Conservation (phyloP, 2,113 vertebrate species). For the Atrichornis clamosus region DNA sequence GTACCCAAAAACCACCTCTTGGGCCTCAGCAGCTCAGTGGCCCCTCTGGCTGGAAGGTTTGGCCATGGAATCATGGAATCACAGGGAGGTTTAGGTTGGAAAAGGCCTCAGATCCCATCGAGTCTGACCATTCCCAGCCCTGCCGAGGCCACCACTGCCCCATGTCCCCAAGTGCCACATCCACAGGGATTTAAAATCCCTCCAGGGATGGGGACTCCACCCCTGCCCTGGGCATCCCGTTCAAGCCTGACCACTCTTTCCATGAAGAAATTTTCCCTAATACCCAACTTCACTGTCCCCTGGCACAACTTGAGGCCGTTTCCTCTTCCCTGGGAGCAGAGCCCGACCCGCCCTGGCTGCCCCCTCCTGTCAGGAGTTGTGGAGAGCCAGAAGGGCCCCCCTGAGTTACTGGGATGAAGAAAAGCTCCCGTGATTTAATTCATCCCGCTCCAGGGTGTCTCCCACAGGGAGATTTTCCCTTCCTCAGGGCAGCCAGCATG, state of each 20-base stretch:
- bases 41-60: not conserved
- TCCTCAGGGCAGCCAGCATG: fast-evolving
- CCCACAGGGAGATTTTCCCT: not conserved
- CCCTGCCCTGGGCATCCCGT: not conserved
- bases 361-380: not conserved
- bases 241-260: fast-evolving
- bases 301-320: not conserved
- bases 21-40: not conserved
- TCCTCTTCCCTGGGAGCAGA: not conserved
- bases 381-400: not conserved
- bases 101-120: fast-evolving
- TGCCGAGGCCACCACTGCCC: not conserved
- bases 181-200: not conserved
- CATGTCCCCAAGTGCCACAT: not conserved
- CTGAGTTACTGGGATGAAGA: fast-evolving
- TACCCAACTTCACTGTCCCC: fast-evolving
- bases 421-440: not conserved
- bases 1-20: not conserved
- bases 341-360: not conserved
- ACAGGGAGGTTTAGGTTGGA: fast-evolving
- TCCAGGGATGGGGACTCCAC: fast-evolving
- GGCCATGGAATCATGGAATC: not conserved
- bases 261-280: fast-evolving
- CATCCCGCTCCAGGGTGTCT: not conserved
- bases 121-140: not conserved